Evolutionary conservation across 2,888 invertebrate genomes (phyloP).

Genomic region (Pseudococcus longispinus): DNA sequence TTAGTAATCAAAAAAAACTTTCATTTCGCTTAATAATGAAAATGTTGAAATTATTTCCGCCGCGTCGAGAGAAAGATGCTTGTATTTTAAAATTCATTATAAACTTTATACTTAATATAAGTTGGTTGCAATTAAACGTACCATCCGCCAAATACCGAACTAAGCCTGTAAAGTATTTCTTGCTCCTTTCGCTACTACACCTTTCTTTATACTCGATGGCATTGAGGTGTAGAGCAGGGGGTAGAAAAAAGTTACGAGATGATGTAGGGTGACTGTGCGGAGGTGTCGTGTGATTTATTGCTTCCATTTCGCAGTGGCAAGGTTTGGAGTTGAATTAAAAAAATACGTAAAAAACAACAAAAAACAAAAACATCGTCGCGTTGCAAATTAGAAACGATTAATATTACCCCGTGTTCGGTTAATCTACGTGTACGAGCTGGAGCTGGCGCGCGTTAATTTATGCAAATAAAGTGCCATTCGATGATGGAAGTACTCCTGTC

Average conservation of each 20-base stretch:
- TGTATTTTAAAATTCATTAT: slow-evolving; percentile 40
- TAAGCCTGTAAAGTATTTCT: background rate
- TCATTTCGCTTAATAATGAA: slow-evolving; percentile 36
- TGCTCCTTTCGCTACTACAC: background rate
- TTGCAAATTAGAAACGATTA: slow-evolving; percentile 28
- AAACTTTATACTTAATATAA: slow-evolving; percentile 2
- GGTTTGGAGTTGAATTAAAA: background rate
- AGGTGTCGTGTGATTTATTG: background rate
- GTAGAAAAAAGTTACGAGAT: background rate
- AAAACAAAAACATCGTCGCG: background rate
- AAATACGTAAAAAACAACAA: background rate
- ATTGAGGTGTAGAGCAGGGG: background rate
- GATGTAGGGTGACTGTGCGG: background rate
- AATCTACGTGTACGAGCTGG: background rate
- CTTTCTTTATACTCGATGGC: background rate
- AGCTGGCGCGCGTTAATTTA: background rate
- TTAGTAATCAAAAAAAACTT: background rate
- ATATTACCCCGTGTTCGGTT: background rate
- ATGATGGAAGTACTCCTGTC: background rate
- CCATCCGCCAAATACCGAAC: background rate
- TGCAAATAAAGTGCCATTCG: slow-evolving; percentile 13
- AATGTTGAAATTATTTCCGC: slow-evolving; percentile 33
- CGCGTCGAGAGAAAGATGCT: background rate
- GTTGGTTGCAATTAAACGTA: slow-evolving; percentile 19
- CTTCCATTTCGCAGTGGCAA: background rate